phyloP scores from a whole-genome alignment of 2,797 vertebrate genomes.

The Pipistrellus pygmaeus region DNA sequence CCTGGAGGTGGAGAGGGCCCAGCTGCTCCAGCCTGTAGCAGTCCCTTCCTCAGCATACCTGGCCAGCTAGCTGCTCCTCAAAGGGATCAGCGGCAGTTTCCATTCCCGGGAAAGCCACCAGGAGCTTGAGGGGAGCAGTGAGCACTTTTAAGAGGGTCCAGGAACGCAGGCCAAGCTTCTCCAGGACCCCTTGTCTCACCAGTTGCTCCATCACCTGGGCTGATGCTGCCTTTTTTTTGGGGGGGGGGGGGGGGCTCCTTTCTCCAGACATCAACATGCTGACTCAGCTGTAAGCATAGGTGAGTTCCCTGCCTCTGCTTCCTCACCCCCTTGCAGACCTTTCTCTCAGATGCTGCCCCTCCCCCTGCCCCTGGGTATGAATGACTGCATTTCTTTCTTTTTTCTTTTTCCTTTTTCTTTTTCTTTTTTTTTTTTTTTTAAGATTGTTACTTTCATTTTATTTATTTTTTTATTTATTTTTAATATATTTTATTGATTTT shows the following conservation, averaged over 20 bases:
- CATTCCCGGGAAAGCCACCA: background rate
- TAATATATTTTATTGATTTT: too few species aligned
- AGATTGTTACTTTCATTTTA: too few species aligned
- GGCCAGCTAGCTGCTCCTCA: background rate
- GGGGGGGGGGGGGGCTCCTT: too few species aligned
- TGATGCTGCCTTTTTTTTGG: background rate
- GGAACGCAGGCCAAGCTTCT: background rate
- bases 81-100: background rate
- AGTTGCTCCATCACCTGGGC: too few species aligned
- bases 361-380: background rate
- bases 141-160: background rate
- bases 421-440: too few species aligned
- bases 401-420: too few species aligned
- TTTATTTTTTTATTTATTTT: too few species aligned
- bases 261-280: background rate
- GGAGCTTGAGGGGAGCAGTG: background rate
- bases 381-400: too few species aligned
- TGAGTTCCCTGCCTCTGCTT: background rate
- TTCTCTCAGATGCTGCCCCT: background rate
- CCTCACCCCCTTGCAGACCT: too few species aligned
- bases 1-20: constrained; percentile 45
- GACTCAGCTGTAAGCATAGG: too few species aligned
- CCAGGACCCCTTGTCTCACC: background rate
- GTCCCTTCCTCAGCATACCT: background rate
- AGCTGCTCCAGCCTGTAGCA: constrained; percentile 60